Percentiles rank a stretch among this genome's conserved stretches.
These are phyloP conservation scores for Matsumyia berberina DNA, from an alignment of 2,888 invertebrate genomes.

Conservation along the genomic window DNA sequence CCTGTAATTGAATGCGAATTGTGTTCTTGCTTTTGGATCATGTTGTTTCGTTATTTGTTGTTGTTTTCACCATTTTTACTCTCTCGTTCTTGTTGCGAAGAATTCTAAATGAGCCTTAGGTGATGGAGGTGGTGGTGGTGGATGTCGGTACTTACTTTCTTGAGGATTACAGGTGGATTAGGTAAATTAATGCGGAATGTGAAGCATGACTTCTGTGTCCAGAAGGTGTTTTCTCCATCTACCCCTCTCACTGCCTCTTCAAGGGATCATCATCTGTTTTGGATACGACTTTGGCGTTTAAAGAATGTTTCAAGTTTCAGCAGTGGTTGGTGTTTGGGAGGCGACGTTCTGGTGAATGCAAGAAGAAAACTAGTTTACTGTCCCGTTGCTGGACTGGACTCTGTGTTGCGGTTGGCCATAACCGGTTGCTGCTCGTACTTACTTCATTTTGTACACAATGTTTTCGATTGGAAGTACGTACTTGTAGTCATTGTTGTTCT, in stretches of 20 bases:
- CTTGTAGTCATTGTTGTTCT: no score
- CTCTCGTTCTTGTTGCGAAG: slow-evolving; percentile 20
- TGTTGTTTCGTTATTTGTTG: slow-evolving; percentile 13
- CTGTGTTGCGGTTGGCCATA: not conserved
- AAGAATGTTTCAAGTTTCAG: not conserved
- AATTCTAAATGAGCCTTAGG: slow-evolving; percentile 29
- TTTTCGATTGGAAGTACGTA: not conserved
- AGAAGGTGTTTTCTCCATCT: slow-evolving; percentile 1
- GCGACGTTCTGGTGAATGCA: not conserved
- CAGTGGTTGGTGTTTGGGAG: not conserved
- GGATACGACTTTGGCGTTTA: no score
- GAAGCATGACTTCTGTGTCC: slow-evolving; percentile 26
- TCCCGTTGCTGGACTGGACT: not conserved
- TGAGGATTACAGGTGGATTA: slow-evolving; percentile 46
- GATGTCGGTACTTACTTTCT: slow-evolving; percentile 16
- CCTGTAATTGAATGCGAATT: slow-evolving; percentile 44
- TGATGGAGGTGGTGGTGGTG: not conserved
- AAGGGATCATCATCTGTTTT: not conserved
- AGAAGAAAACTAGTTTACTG: not conserved
- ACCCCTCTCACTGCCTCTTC: not conserved
- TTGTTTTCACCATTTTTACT: slow-evolving; percentile 46
- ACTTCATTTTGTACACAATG: not conserved
- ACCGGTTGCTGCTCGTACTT: not conserved
- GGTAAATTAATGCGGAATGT: slow-evolving; percentile 43
- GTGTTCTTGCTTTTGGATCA: slow-evolving; percentile 21